phyloP scores from a whole-genome alignment of 92 coral and sea anemone species.

The Parazoanthus atlanticus region DNA sequence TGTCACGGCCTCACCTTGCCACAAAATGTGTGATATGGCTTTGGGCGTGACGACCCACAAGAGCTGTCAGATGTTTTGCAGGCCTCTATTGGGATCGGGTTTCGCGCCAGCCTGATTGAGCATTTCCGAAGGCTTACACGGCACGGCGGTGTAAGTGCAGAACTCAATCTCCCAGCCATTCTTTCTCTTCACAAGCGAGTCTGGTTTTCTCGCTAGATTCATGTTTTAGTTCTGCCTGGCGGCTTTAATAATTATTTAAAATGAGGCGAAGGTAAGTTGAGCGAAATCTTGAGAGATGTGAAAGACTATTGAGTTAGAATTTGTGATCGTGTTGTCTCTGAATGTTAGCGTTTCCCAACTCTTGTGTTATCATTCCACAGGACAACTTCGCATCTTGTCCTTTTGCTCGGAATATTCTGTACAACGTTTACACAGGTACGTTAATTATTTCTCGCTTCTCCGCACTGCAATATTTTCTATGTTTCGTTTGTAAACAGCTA shows the following conservation, averaged over 20 bases:
- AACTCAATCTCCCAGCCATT: slow-evolving; percentile 18
- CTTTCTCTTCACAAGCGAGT: slow-evolving; percentile 26
- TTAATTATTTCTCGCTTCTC: not conserved
- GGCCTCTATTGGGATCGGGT: slow-evolving; percentile 34
- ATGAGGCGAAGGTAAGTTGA: slow-evolving; percentile 81
- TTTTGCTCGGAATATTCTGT: slow-evolving; percentile 57
- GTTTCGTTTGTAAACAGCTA: not conserved
- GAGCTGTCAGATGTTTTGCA: slow-evolving; percentile 43
- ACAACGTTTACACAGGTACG: slow-evolving; percentile 69
- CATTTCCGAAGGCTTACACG: slow-evolving; percentile 36
- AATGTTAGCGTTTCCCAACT: slow-evolving; percentile 11
- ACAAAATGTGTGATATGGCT: slow-evolving; percentile 35
- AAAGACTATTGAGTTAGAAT: not conserved
- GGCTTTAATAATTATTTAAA: slow-evolving; percentile 51
- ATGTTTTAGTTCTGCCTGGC: slow-evolving; percentile 24
- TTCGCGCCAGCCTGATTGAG: slow-evolving; percentile 33
- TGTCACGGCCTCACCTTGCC: slow-evolving; percentile 34
- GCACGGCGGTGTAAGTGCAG: slow-evolving; percentile 20
- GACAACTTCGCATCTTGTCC: slow-evolving; percentile 71
- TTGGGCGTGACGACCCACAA: slow-evolving; percentile 34
- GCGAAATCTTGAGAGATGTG: not conserved
- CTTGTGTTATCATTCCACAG: slow-evolving; percentile 48
- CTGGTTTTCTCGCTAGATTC: slow-evolving; percentile 19
- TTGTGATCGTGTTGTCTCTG: not conserved
- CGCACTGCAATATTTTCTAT: not conserved